Evolutionary conservation across 1,140 invertebrate genomes (phyloP).

Genomic region (Stegodyphus mimosarum): DNA sequence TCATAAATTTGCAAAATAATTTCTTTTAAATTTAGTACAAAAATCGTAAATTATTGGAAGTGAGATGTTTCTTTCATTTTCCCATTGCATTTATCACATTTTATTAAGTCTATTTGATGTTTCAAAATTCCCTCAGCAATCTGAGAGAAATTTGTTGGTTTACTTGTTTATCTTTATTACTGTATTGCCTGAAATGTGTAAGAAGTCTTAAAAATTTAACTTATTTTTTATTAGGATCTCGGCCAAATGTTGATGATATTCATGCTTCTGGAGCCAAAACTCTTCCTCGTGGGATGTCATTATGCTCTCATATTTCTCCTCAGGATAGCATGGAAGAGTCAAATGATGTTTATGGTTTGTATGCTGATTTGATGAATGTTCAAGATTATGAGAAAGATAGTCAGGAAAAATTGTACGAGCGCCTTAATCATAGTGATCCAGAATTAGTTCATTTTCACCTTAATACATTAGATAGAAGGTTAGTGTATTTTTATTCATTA

Average conservation of each 20-base stretch:
- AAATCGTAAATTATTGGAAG: no score
- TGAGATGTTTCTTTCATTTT: no score
- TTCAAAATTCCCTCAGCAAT: no score
- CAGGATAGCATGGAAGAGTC: conserved; percentile 41
- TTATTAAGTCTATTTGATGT: no score
- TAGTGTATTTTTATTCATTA: conserved; percentile 70
- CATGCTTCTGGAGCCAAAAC: conserved; percentile 76
- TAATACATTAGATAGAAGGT: conserved; percentile 80
- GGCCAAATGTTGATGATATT: conserved; percentile 33
- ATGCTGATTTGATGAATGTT: conserved; percentile 89
- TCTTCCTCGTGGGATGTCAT: conserved; percentile 76
- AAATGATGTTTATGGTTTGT: conserved; percentile 80
- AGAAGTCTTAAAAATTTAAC: no score
- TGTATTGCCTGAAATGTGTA: no score
- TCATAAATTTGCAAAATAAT: no score
- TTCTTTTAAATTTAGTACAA: no score
- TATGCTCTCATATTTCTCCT: conserved; percentile 66
- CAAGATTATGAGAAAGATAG: conserved; percentile 77
- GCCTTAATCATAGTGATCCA: conserved; percentile 81
- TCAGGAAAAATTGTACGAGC: conserved; percentile 75
- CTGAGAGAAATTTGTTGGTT: no score
- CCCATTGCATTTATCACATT: no score
- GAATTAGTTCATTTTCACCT: conserved; percentile 82
- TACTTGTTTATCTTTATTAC: no score
- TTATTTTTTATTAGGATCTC: background rate